Evolutionary conservation across 2,113 vertebrate genomes (phyloP).

Genomic region (Furnarius figulus): DNA sequence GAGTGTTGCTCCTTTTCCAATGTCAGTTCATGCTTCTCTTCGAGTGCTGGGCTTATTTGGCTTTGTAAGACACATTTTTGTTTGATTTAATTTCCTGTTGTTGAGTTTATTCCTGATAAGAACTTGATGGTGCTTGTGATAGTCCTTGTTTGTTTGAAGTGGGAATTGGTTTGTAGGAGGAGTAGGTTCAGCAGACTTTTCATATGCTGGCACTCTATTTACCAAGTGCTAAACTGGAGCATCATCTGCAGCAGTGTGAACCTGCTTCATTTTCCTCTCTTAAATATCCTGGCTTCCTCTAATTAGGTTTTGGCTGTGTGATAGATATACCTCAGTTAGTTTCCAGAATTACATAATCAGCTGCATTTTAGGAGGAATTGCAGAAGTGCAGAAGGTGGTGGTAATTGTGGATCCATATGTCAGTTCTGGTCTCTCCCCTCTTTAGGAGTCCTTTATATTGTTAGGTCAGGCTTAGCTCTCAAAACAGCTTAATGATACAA

Average conservation of each 20-base stretch:
- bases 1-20: background rate
- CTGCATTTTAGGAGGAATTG: background rate
- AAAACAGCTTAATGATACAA: background rate
- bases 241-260: background rate
- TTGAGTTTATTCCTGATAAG: background rate
- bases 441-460: accelerated
- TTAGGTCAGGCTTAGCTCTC: background rate
- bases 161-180: background rate
- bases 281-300: background rate
- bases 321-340: background rate
- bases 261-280: background rate
- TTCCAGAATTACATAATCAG: background rate
- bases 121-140: background rate
- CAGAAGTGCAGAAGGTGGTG: background rate
- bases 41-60: background rate
- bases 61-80: background rate
- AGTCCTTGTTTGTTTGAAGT: background rate
- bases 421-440: background rate
- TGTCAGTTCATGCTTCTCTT: background rate
- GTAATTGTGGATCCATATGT: background rate
- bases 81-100: background rate
- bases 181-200: background rate
- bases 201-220: background rate
- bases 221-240: background rate
- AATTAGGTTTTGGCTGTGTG: background rate